Base-by-base conservation (phyloP, 37 sponge, comb jelly and placozoan genomes). In the Cladorhizidae sp. region DNA sequence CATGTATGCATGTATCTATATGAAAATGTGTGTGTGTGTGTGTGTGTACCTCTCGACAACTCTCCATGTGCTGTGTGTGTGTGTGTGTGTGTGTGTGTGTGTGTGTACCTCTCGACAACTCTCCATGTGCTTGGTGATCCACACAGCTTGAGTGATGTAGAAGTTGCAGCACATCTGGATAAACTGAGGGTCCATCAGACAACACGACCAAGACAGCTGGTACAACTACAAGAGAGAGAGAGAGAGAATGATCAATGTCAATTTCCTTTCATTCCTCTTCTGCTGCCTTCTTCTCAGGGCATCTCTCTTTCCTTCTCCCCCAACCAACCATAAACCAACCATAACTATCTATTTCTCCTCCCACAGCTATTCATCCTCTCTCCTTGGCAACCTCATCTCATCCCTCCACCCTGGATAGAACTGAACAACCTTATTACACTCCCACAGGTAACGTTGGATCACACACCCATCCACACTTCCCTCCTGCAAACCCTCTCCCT, bases 91-190 rank as follows among this genome's bases (percentile, higher is more conserved):
- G 20, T 7, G 7, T 32, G 21, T 35, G 21, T 32, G 37, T 67
- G 7, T 8, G 6, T 11, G 31, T 67, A 92, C 92, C 64, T 87
- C 31, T 38, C 38, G 29, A 69, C 81, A 87, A 43, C 57, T 33
- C 67, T 88, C 93, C 57, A 92, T 41, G 59, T 63, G 74, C 79
- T 65, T 87, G 36, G 64, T 71, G 38, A 92, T 28, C 93, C 93
- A 92, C 29, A 88, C 89, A 54, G 88, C 78, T 50, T 83, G 79
- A 22, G 93, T 92, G 85, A 92, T 78, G 77, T 92, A 92, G 82
- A 92, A 92, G 40, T 92, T 76, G 35, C 76, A 61, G 80, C 85
- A 81, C 3, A 52, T 29, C 76, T 83, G 82, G 32, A 84, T 89
- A 58, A 92, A 76, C 69, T 69, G 77, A 37, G 91, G 88, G 79